Evolutionary conservation across 2,888 invertebrate species (phyloP).

Genomic region (Oligia strigilis): DNA sequence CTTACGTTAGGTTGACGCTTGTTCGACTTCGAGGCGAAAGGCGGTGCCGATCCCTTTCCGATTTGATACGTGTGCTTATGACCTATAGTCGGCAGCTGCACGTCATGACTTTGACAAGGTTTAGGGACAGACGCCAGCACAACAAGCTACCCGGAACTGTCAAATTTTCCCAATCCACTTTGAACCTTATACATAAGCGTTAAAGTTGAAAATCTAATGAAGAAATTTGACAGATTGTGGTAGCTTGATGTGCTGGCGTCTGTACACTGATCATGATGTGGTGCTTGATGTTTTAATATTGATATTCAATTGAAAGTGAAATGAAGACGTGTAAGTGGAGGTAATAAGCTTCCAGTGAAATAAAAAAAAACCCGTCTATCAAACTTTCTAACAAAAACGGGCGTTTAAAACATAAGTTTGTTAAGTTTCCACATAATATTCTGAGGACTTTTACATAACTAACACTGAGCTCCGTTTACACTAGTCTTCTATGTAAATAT

Average conservation of each 20-base stretch:
- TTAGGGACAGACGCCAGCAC: background rate
- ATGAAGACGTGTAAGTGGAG: background rate
- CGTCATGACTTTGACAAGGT: background rate
- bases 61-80: too few species aligned
- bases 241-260: too few species aligned
- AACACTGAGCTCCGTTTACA: conserved; percentile 45
- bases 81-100: background rate
- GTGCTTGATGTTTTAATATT: background rate
- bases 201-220: too few species aligned
- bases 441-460: conserved; percentile 45
- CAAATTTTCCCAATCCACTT: too few species aligned
- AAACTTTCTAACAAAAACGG: conserved; percentile 13
- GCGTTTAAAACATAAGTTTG: conserved; percentile 32
- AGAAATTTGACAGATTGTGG: too few species aligned
- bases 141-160: too few species aligned
- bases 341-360: conserved; percentile 4
- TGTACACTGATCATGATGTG: background rate
- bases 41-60: too few species aligned
- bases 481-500: conserved; percentile 45
- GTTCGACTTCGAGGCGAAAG: too few species aligned
- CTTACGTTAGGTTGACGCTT: too few species aligned
- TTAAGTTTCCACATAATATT: conserved; percentile 36
- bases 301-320: background rate
- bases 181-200: too few species aligned
- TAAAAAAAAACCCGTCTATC: conserved; percentile 1